Evolutionary conservation across 2,113 vertebrate genomes (phyloP).

Genomic region (Clarias batrachus): DNA sequence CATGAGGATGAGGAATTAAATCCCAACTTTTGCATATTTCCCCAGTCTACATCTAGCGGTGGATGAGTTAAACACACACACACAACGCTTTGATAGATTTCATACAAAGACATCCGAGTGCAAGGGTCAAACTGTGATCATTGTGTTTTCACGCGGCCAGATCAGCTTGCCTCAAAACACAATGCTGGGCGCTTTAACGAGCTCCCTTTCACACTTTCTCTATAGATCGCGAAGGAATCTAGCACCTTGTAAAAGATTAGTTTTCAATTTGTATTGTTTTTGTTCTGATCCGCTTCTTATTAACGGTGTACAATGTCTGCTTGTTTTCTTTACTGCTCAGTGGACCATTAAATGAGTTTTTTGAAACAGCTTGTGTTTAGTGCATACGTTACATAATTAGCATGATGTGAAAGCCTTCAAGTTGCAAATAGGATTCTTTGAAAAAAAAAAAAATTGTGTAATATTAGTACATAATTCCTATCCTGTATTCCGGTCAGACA

Average conservation of each 20-base stretch:
- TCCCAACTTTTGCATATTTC: slow-evolving; percentile 26
- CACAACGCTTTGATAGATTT: slow-evolving; percentile 42
- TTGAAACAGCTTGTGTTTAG: neutral
- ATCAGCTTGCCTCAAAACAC: slow-evolving; percentile 18
- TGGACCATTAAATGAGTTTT: neutral
- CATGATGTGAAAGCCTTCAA: neutral
- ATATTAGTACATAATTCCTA: slow-evolving; percentile 9
- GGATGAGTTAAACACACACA: neutral
- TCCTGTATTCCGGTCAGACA: slow-evolving; percentile 21
- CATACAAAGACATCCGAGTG: neutral
- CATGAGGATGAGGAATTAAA: neutral
- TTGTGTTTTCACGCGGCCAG: neutral
- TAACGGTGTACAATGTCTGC: neutral
- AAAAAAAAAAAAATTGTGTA: neutral
- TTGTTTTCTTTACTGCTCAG: neutral
- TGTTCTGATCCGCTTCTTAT: neutral
- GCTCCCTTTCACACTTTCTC: neutral
- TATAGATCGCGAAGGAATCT: no score
- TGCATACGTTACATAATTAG: neutral
- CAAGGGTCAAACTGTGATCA: neutral
- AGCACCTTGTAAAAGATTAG: neutral
- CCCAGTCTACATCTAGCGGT: neutral
- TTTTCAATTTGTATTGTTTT: neutral
- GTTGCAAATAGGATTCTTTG: neutral
- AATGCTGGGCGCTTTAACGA: neutral